These are phyloP conservation scores for Muntiacus muntjak DNA, from an alignment of 2,113 vertebrate genomes.

Conservation along the genomic window DNA sequence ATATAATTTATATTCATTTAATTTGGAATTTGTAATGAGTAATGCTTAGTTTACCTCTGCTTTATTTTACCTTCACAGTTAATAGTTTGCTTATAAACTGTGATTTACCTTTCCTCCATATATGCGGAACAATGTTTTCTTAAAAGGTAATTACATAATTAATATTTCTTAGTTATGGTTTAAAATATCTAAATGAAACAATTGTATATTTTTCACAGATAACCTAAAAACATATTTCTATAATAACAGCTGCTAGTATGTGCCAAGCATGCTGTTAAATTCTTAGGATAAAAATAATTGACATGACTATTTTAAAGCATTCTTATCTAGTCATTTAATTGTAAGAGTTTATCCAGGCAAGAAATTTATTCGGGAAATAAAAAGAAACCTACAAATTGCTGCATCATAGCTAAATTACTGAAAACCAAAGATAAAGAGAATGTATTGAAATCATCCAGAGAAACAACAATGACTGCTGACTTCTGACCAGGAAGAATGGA, in stretches of 20 bases:
- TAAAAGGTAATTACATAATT: not conserved
- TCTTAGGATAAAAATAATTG: constrained; percentile 9
- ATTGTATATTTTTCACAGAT: not conserved
- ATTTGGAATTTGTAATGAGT: not conserved
- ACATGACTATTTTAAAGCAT: not conserved
- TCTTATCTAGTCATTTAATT: not conserved
- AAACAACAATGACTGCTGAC: not conserved
- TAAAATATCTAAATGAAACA: not conserved
- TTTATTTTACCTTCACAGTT: not conserved
- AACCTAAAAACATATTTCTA: not conserved
- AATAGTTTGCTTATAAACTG: not conserved
- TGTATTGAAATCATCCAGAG: not conserved
- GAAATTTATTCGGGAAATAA: not conserved
- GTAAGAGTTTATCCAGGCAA: not conserved
- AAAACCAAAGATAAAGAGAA: not conserved
- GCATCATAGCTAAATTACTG: not conserved
- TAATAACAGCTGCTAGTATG: not conserved
- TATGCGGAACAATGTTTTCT: not conserved
- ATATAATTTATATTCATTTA: not conserved
- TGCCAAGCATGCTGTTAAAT: not conserved
- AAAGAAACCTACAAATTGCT: not conserved
- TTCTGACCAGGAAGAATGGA: not conserved
- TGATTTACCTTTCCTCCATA: not conserved
- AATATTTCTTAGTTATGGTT: not conserved
- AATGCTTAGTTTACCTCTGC: not conserved